A percentile compares a stretch with the other conserved stretches of the same genome.
phyloP scores from a whole-genome alignment of 2,113 vertebrate genomes.

The Cyprinodon variegatus region DNA sequence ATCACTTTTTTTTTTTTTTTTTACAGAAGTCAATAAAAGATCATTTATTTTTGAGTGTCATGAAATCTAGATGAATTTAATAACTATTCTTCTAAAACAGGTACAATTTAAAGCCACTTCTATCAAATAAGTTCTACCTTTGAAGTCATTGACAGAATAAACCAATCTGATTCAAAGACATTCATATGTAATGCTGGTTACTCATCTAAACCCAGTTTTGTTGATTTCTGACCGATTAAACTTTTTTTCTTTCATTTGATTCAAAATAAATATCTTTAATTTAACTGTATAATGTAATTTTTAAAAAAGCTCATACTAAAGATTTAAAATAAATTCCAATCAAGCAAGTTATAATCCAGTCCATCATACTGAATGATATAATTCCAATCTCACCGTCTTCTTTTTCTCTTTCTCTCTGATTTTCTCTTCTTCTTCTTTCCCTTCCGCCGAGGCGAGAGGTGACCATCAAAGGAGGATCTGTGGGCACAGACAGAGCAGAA shows the following conservation, averaged over 20 bases:
- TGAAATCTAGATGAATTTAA: background rate
- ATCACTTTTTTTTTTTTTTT: no score
- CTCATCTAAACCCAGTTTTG: no score
- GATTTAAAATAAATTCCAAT: background rate
- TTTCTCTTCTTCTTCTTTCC: conserved; percentile 95
- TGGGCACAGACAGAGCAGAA: conserved; percentile 19
- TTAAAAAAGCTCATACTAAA: background rate
- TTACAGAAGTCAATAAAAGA: no score
- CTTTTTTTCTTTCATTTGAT: no score
- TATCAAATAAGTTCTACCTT: background rate
- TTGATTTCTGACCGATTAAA: no score
- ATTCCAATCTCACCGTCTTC: conserved; percentile 83
- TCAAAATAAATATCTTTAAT: no score
- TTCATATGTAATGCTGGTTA: no score
- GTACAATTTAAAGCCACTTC: background rate
- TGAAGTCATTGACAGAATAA: background rate
- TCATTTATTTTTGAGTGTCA: background rate
- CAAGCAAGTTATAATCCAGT: background rate
- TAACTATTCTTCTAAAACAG: background rate
- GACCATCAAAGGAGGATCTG: conserved; percentile 79
- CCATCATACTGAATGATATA: background rate
- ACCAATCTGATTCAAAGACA: background rate
- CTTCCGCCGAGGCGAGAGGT: conserved; percentile 75
- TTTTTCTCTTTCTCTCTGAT: conserved; percentile 86
- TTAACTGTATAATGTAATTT: no score